Conservation (phyloP, 2,888 invertebrate species). For the Tipula vernalis region DNA sequence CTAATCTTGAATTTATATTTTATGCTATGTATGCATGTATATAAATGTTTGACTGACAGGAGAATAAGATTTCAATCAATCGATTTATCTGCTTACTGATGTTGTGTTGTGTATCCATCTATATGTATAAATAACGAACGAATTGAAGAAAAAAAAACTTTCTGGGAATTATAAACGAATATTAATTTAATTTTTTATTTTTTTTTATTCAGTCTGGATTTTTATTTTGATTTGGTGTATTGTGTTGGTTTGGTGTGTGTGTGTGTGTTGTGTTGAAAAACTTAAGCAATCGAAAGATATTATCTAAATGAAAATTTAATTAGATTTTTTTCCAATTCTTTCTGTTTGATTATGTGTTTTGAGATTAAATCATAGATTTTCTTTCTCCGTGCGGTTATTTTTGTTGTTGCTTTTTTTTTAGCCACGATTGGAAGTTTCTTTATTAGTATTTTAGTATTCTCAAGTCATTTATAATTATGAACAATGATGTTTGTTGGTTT, state of each 20-base stretch:
- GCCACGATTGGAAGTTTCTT: background rate
- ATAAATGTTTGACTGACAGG: background rate
- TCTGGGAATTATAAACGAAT: conserved; percentile 4
- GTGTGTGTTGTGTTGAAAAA: background rate
- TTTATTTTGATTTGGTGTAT: background rate
- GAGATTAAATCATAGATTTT: background rate
- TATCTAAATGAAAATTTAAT: background rate
- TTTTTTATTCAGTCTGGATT: background rate
- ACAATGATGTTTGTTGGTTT: background rate
- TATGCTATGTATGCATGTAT: background rate
- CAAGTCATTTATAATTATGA: background rate
- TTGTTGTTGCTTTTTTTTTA: background rate
- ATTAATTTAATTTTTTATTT: background rate
- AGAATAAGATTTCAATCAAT: background rate
- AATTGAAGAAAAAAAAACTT: background rate
- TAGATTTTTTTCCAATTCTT: background rate
- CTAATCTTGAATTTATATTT: background rate
- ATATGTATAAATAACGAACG: background rate
- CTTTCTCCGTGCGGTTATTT: background rate
- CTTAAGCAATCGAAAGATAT: background rate
- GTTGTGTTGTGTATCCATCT: background rate
- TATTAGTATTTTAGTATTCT: background rate
- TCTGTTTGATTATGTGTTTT: background rate
- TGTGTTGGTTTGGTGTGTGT: background rate
- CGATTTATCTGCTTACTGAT: background rate